Evolutionary conservation across 2,888 invertebrate genomes (phyloP), one percentile per base, ranked within the genome.

Genomic region (Sepiola atlantica): DNA sequence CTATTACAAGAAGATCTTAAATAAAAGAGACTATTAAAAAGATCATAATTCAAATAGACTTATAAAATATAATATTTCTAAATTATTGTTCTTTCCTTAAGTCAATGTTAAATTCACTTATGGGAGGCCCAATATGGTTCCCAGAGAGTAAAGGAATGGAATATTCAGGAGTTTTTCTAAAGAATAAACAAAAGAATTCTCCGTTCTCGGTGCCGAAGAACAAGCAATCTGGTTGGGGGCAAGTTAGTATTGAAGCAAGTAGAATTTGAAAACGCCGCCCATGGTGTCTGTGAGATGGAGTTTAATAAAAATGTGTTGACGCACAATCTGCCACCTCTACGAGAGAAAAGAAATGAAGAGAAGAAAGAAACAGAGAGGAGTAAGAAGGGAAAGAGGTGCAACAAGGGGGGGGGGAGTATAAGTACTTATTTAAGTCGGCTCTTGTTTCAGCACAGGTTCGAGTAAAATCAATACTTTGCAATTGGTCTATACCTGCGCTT

Each of bases 401-500:
- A n/a, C n/a, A n/a, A n/a, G n/a, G n/a, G n/a, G n/a, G 45, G 45
- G 4, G 45, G 45, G 45, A 8, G 45, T 45, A 8, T n/a, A 77
- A 77, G 32, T 77, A 77, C 77, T 77, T 77, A 77, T 77, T 77
- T 77, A 77, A 77, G 77, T 77, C 77, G 18, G 77, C 32, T 77
- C 77, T 77, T 77, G 77, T 77, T 77, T 77, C 77, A 77, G 77
- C 77, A 77, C 32, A 77, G 77, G 77, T 77, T 77, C 45, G 77
- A 77, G 32, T 77, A 77, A 77, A 77, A 77, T 77, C 77, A 77
- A 77, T 77, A 77, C 77, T 77, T 77, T 77, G 77, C 77, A 77
- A 77, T 77, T 77, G 77, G 77, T 77, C n/a, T 32, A 77, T 77
- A 77, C 77, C 77, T 77, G 77, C 14, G n/a, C 77, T 77, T 77